Conservation (phyloP, 2,888 invertebrate genomes). For the Lasius fuliginosus region DNA sequence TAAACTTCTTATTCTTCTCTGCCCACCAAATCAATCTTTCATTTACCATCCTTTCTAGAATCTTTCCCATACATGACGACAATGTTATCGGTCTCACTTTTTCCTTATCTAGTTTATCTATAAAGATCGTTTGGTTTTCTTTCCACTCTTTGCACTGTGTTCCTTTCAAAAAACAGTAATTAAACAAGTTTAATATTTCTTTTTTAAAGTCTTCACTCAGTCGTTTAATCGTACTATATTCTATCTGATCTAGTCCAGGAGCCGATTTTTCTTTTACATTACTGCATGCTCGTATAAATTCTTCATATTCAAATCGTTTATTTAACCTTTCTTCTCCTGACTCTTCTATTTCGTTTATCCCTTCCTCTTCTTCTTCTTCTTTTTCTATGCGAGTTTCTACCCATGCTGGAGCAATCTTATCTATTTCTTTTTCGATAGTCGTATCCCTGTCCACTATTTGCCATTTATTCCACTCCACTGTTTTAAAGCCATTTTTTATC, state of each 20-base stretch:
- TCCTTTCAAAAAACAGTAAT: background rate
- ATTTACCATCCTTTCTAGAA: background rate
- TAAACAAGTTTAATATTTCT: background rate
- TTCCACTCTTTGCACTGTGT: background rate
- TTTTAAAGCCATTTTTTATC: no score
- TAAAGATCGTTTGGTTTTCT: background rate
- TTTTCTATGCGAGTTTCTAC: background rate
- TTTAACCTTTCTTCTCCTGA: background rate
- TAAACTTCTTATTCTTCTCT: background rate
- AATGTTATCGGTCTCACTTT: background rate
- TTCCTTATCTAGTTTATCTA: background rate
- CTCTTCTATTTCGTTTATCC: background rate
- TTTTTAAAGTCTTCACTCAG: background rate
- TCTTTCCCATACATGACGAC: background rate
- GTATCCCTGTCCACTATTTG: background rate
- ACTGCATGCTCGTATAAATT: background rate
- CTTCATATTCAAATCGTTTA: background rate
- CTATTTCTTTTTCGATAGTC: background rate
- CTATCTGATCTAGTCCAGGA: background rate
- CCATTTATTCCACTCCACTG: background rate
- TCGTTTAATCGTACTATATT: background rate
- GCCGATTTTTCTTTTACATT: background rate
- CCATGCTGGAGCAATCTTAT: background rate
- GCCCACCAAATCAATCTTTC: background rate
- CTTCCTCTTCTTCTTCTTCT: background rate